phyloP scores from a whole-genome alignment of 2,113 vertebrate genomes.

The Trematocara marginatum region DNA sequence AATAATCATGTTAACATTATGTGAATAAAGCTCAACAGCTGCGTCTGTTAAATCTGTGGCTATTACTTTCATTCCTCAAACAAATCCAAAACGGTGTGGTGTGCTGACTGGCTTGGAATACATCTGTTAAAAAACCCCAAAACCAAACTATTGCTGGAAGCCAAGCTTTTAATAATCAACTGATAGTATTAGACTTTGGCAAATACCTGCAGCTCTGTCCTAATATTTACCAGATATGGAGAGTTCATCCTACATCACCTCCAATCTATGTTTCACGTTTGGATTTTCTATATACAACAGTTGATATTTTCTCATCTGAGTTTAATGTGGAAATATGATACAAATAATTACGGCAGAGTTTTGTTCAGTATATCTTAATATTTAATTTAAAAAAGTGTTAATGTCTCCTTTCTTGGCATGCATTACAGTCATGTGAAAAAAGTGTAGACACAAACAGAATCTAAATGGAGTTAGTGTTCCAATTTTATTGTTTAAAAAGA shows the following conservation, averaged over 20 bases:
- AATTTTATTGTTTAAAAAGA: background rate
- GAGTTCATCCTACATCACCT: background rate
- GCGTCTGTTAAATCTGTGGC: background rate
- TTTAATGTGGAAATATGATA: background rate
- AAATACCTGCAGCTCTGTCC: background rate
- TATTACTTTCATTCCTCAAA: background rate
- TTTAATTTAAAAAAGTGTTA: background rate
- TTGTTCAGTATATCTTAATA: background rate
- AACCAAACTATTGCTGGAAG: background rate
- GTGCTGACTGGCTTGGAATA: background rate
- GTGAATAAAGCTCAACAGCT: background rate
- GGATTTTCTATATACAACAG: background rate
- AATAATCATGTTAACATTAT: rapidly evolving
- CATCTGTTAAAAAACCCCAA: rapidly evolving
- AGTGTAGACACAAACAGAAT: background rate
- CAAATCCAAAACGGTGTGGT: background rate
- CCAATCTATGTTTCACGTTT: background rate
- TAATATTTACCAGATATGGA: background rate
- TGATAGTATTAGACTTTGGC: background rate
- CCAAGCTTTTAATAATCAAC: background rate
- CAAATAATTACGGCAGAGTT: background rate
- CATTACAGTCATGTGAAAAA: background rate
- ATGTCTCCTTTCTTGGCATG: background rate
- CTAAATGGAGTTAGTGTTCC: background rate
- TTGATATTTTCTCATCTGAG: background rate